Base-by-base conservation (phyloP, 2,797 vertebrate genomes). In the Acanthiza pusilla region DNA sequence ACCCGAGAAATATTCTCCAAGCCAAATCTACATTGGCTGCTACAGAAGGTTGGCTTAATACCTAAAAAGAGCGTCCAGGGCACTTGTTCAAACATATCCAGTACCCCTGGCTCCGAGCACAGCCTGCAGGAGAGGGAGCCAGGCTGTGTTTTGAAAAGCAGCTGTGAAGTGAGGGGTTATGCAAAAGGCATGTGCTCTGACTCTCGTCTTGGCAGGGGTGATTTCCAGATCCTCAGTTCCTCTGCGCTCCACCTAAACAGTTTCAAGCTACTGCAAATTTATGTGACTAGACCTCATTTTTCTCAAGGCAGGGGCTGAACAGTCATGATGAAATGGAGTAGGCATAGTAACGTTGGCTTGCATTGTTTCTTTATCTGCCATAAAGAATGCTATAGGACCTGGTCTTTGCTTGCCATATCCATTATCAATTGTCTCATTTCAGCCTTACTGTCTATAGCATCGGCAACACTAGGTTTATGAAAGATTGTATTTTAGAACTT, bases 141-240 rank as follows among this genome's bases (percentile, higher is more conserved):
- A 93, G 79, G 43, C 51, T 3, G 3, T 88, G 72, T 94, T 95
- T 91, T 89, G 87, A 85, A 95, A 89, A 91, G 82, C 66, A 92
- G 66, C 91, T 94, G 91, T 85, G 92, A 93, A 88, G 36, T 34
- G 82, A 86, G n/a, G 55, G 79, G 82, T 92, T 96, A 94, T 93
- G 93, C 51, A 91, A 95, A 95, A 88, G 92, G 65, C 81, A 83
- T 68, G 50, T 88, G 86, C 63, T 92, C 81, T 89, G 78, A 73
- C 57, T 95, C 45, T 95, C 4, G 1, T 81, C 83, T 92, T 94
- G 92, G 74, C 82, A 83, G 43, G 50, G 26, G 38, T 58, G 65
- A 80, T 22, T 93, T 93, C 77, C 86, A 94, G 79, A 82, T 82
- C 36, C 54, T 68, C 66, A 53, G 17, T 89, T 95, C 68, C 40